Base-by-base conservation (phyloP, 1,140 invertebrate species). In the Dreissena rostriformis region DNA sequence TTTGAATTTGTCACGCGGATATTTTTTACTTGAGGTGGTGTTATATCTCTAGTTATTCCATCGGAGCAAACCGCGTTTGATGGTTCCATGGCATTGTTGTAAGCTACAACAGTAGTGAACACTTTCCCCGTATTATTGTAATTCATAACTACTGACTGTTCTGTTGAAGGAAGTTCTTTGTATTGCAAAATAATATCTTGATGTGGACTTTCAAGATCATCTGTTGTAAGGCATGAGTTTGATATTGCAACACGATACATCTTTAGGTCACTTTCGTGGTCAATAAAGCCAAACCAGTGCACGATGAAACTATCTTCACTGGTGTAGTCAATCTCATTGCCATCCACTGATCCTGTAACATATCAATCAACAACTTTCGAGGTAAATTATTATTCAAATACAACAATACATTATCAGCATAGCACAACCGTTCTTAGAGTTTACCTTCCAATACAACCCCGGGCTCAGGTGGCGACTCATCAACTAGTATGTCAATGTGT, bases 211-310 rank as follows among this genome's bases (percentile, higher is more conserved):
- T 51, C 22, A 86, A 39, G 57, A 51, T 88, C 87, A 15, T 67
- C 28, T n/a, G 24, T 19, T 19, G 76, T 78, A 19, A 87, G 11
- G 72, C 88, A 89, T 7, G 19, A 63, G 39, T 61, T 14, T 68
- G 51, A 55, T 39, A 89, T 22, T 19, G 70, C 82, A 39, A 88
- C 79, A 5, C 72, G 71, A 63, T 90, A 90, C 10, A 78, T n/a
- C 14, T 55, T 63, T 15, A 90, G 85, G 10, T 86, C 87, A 77
- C 88, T 89, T 66, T 90, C 89, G 29, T 84, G 87, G 67, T 90
- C 89, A 57, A 86, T 75, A 61, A 87, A 90, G 7, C 87, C 89
- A 22, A 80, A 57, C 88, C 88, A 89, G 49, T 82, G 71, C 14
- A 85, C 74, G 29, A 65, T 65, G 24, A 89, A 17, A 2, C 57